Evolutionary conservation across 1,140 invertebrate genomes (phyloP), one percentile per base, ranked within the genome.

Genomic region (Akabosia matsudoensis): DNA sequence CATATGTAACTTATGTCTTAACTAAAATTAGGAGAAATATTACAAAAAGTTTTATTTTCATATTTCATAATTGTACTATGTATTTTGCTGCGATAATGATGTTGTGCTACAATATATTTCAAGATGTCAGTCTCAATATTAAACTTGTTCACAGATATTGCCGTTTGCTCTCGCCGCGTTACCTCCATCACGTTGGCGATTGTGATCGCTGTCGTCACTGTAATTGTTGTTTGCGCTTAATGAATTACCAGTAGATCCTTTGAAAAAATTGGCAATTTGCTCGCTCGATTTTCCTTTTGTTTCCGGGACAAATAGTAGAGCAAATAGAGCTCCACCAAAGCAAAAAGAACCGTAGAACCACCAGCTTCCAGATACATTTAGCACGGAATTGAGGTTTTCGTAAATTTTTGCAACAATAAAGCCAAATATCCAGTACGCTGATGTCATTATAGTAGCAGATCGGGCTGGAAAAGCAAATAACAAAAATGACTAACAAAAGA

Each of bases 381-480:
- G 87, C 0, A 85, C 56, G 1, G 84, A 82, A 33, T 90, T 88
- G 31, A 97, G 86, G 75, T 91, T 88, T 18, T 87, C 85, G 87
- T 96, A 97, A 64, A 91, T 91, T 83, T 95, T 95, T 3, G 95
- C 97, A 2, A 97, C 92, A 74, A 96, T 83, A 84, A 97, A 97
- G 0, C 94, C 91, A 61, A 92, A 67, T 30, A 67, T 67, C 61
- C 61, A 67, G 28, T 67, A 67, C 3, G 61, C 2, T 30, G 61
- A 67, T 4, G 61, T 67, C 61, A 31, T 31, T 10, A 67, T 67
- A 13, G 61, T 30, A 30, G 61, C 24, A 84, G 0, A 88, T 82
- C 93, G 93, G 96, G 81, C 92, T 94, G 74, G 89, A 87, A 61
- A 31, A 70, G 13, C 2, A 13, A 31, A 30, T 70, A 70, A 70